A percentile compares a stretch with the other conserved stretches of the same genome.
Conservation (phyloP, 2,797 vertebrate genomes). For the Crax fasciolata region DNA sequence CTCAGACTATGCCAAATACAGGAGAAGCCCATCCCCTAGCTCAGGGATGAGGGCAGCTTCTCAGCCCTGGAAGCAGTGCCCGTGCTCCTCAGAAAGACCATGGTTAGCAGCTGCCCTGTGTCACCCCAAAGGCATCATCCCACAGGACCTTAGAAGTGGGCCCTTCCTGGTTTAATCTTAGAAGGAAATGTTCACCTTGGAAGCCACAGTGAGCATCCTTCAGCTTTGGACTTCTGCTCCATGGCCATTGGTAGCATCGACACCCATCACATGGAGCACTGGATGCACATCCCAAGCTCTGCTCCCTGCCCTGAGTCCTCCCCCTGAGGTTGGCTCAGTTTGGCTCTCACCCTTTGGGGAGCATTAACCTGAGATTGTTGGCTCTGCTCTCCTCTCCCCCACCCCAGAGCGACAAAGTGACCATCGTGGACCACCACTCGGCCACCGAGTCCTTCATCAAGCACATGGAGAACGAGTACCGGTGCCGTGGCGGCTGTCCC, state of each 20-base stretch:
- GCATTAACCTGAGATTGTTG: background rate
- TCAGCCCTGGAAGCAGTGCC: background rate
- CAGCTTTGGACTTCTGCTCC: background rate
- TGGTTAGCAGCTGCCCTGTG: background rate
- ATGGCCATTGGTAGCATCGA: background rate
- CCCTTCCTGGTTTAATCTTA: background rate
- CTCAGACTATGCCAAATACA: background rate
- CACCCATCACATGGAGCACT: too few species aligned
- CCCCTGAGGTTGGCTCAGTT: too few species aligned
- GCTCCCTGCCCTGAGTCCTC: background rate
- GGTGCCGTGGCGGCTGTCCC: conserved; percentile 95
- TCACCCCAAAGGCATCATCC: background rate
- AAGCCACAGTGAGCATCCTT: background rate
- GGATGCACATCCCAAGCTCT: background rate
- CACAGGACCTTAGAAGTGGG: accelerated
- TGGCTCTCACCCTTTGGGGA: background rate
- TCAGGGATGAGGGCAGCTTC: background rate
- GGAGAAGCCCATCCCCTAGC: background rate
- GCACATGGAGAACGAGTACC: conserved; percentile 98
- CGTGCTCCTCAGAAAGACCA: background rate
- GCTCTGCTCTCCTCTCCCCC: background rate
- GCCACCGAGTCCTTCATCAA: conserved; percentile 99
- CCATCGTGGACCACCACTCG: conserved; percentile 98
- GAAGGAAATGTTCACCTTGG: background rate
- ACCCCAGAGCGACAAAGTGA: conserved; percentile 92